Evolutionary conservation across 1,140 invertebrate species (phyloP), one percentile per base, ranked within the genome.

Genomic region (Drosophila mauritiana): DNA sequence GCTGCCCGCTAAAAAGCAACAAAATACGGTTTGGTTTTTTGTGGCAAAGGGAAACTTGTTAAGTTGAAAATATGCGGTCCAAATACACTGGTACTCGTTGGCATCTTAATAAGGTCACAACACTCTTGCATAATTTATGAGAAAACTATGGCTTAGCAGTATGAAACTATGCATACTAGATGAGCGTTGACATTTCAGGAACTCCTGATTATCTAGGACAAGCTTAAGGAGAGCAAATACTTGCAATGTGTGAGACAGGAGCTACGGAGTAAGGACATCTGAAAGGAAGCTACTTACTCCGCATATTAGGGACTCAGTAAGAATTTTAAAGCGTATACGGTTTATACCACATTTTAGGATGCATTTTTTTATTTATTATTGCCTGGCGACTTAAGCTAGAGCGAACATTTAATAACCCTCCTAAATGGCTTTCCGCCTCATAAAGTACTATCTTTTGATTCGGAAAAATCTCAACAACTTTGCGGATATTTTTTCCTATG

Each of bases 111-210:
- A 70, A 70, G 67, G 37, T 40, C 64, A 31, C 51, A 49, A 36
- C 52, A 40, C 64, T 57, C 22, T 39, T 81, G 82, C 70, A 85
- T 85, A 73, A 72, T 80, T 75, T 56, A 82, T 75, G 56, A 52
- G 67, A 37, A 49, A 45, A 49, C 31, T 58, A 64, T 57, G 17
- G 25, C 45, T 17, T 31, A 67, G 64, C 27, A 57, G 17, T 55
- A 40, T 48, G 36, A 54, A 78, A 59, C 43, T 76, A 67, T 76
- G 80, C 70, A 86, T 89, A 72, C 39, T 37, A 79, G 76, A 89
- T 83, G 51, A 78, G 51, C 39, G 15, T 40, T 59, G 59, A 57
- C 79, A 80, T 59, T 59, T 51, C 57, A 34, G 20, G 27, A 43
- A 59, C 59, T 49, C 34, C 20, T 8, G 64, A 45, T 72, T 15